Evolutionary conservation across 2,888 invertebrate species (phyloP).

Genomic region (Marronus borbonicus): DNA sequence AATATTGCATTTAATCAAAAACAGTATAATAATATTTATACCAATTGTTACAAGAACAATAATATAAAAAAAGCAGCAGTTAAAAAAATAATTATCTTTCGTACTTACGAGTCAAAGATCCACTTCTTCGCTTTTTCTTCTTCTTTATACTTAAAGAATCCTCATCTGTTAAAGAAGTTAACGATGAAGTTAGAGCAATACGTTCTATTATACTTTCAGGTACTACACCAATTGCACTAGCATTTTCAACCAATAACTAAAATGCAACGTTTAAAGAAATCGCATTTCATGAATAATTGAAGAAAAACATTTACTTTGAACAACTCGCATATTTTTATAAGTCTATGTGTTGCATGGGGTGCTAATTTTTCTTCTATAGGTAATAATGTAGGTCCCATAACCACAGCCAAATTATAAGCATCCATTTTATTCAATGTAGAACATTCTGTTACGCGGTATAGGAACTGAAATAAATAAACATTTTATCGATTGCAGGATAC

Average conservation of each 20-base stretch:
- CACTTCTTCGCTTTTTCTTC: constrained; percentile 88
- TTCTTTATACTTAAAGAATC: constrained; percentile 73
- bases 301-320: constrained; percentile 74
- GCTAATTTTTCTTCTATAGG: constrained; percentile 77
- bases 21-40: too few relatives aligned
- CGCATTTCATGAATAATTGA: background rate
- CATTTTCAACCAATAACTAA: constrained; percentile 84
- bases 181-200: constrained; percentile 62
- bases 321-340: constrained; percentile 80
- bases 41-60: too few relatives aligned
- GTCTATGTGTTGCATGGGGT: constrained; percentile 73
- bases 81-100: too few relatives aligned
- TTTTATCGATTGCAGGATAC: constrained; percentile 28
- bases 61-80: too few relatives aligned
- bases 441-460: constrained; percentile 79
- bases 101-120: constrained; percentile 84
- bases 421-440: constrained; percentile 88
- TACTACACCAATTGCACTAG: constrained; percentile 81
- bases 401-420: constrained; percentile 86
- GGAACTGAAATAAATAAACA: constrained; percentile 72
- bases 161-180: constrained; percentile 71
- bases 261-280: constrained; percentile 57
- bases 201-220: constrained; percentile 75
- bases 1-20: too few relatives aligned
- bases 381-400: constrained; percentile 90